Conservation (phyloP, 2,797 vertebrate species). For the Clarias fuscus region DNA sequence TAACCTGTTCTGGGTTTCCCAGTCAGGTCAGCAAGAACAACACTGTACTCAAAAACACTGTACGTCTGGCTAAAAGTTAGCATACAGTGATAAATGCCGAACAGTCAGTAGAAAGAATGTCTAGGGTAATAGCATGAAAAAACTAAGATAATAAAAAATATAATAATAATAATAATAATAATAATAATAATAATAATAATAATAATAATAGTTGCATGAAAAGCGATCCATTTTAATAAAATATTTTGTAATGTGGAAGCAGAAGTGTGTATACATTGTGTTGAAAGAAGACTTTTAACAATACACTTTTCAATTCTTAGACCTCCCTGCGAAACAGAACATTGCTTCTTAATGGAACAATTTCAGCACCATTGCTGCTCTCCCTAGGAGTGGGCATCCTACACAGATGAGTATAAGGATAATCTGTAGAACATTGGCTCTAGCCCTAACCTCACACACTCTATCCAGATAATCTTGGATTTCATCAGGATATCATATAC, state of each 20-base stretch:
- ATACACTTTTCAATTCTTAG: neutral
- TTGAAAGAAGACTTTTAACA: neutral
- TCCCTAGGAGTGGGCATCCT: neutral
- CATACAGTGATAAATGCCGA: neutral
- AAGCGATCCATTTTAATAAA: neutral
- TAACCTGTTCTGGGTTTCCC: constrained; percentile 20
- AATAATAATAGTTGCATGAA: neutral
- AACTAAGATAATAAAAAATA: neutral
- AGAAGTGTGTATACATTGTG: neutral
- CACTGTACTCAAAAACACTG: neutral
- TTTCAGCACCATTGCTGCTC: neutral
- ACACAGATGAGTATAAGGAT: neutral
- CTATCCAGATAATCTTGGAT: constrained; percentile 2
- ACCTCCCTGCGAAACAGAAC: neutral
- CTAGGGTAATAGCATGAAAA: neutral
- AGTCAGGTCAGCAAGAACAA: constrained; percentile 15
- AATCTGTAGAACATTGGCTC: neutral
- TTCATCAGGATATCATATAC: neutral
- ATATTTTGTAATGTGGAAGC: neutral
- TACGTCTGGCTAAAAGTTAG: neutral
- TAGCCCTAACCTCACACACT: neutral
- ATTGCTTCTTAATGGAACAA: neutral
- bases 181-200: neutral
- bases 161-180: neutral
- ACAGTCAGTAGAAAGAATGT: neutral